Evolutionary conservation across 1,140 invertebrate genomes (phyloP).

Genomic region (Cotesia vestalis): DNA sequence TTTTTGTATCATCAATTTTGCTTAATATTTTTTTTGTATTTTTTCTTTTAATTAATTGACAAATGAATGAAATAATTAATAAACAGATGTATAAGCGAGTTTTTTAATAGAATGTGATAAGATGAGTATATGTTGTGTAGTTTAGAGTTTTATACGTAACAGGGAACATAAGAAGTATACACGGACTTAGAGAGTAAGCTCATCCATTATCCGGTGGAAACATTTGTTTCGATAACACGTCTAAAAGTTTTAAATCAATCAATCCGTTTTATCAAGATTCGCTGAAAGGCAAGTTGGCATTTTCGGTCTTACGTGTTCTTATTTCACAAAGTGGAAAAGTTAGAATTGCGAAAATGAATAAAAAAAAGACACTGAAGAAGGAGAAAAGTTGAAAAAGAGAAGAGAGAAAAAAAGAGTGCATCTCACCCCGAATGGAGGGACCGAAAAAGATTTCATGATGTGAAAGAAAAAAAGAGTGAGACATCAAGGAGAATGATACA

Average conservation of each 20-base stretch:
- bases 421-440: too few species aligned
- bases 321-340: slow-evolving; percentile 6
- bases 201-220: slow-evolving; percentile 36
- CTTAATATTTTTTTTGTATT: too few species aligned
- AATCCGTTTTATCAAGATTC: slow-evolving; percentile 41
- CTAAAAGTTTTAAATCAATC: slow-evolving; percentile 48
- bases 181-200: neutral
- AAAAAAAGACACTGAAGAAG: neutral
- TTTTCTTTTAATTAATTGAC: too few species aligned
- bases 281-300: slow-evolving; percentile 44
- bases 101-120: too few species aligned
- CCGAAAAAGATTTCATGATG: slow-evolving; percentile 2
- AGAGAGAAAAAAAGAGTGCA: neutral
- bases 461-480: slow-evolving; percentile 33
- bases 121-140: too few species aligned
- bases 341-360: neutral
- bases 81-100: too few species aligned
- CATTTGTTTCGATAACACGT: slow-evolving; percentile 36
- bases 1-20: too few species aligned
- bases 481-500: slow-evolving; percentile 43
- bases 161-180: neutral
- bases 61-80: too few species aligned
- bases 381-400: neutral
- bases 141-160: too few species aligned
- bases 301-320: slow-evolving; percentile 20